Percentiles rank a stretch among this genome's conserved stretches.
These are phyloP conservation scores for Conger conger DNA, from an alignment of 2,113 vertebrate genomes.

Conservation along the genomic window DNA sequence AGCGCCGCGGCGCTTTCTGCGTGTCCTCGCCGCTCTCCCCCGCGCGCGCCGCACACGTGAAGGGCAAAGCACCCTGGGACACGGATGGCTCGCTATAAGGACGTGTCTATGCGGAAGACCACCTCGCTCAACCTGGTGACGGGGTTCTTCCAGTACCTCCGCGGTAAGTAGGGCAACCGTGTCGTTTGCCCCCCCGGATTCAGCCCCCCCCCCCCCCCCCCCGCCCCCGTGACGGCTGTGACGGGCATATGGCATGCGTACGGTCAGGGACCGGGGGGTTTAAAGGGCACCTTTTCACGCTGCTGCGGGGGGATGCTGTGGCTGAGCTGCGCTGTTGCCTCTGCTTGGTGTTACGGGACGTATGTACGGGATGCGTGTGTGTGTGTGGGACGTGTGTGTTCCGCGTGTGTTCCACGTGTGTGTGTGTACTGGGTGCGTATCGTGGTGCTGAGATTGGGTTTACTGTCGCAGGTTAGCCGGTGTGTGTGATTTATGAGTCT, in stretches of 20 bases:
- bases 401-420: too few species aligned
- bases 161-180: slow-evolving; percentile 72
- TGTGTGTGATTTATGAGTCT: slow-evolving; percentile 16
- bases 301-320: too few species aligned
- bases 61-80: slow-evolving; percentile 48
- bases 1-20: too few species aligned
- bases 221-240: background rate
- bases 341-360: too few species aligned
- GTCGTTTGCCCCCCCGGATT: too few species aligned
- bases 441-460: background rate
- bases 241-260: background rate
- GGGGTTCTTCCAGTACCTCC: slow-evolving; percentile 68
- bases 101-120: slow-evolving; percentile 63
- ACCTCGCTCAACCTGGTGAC: slow-evolving; percentile 71
- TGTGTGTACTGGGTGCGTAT: background rate
- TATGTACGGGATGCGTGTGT: too few species aligned
- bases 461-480: background rate
- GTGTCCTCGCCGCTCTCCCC: too few species aligned
- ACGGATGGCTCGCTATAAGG: slow-evolving; percentile 68
- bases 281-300: background rate
- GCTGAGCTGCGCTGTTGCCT: too few species aligned
- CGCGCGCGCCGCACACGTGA: slow-evolving; percentile 57
- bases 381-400: too few species aligned
- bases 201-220: background rate
- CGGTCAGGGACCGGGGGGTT: background rate